Percentiles rank a stretch among this genome's conserved stretches.
Evolutionary conservation across 2,888 invertebrate species (phyloP).

Genomic region (Cylindroiulus punctatus): DNA sequence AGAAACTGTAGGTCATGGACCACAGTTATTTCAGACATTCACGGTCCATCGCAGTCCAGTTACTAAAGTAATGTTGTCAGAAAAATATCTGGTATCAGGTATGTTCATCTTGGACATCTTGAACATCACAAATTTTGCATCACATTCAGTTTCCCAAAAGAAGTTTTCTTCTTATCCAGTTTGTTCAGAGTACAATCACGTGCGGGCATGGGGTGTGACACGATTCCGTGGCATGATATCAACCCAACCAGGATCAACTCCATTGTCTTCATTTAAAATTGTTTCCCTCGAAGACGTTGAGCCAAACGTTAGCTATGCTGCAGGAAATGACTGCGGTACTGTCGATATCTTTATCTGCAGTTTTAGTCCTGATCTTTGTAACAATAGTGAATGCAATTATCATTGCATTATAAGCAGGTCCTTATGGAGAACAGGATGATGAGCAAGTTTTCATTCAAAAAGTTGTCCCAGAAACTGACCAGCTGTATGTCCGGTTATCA

Average conservation of each 20-base stretch:
- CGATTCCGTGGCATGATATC: constrained; percentile 98
- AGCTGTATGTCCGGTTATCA: constrained; percentile 90
- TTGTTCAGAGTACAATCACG: constrained; percentile 98
- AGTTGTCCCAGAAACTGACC: constrained; percentile 96
- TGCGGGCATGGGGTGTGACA: constrained; percentile 96
- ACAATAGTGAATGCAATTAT: not conserved
- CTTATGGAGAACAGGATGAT: constrained; percentile 97
- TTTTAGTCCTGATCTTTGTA: constrained; percentile 44
- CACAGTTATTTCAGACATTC: constrained; percentile 97
- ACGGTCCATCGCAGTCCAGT: constrained; percentile 97
- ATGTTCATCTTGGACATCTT: not conserved
- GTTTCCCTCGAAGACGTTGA: constrained; percentile 78
- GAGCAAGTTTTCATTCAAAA: constrained; percentile 98
- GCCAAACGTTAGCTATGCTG: constrained; percentile 66
- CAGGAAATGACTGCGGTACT: constrained; percentile 76
- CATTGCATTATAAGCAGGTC: constrained; percentile 71
- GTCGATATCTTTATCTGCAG: constrained; percentile 43
- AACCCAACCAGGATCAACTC: constrained; percentile 97
- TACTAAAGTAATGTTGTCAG: constrained; percentile 92
- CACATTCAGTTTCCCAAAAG: not conserved
- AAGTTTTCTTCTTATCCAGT: constrained; percentile 63
- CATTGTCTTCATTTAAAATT: constrained; percentile 96
- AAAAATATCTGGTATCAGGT: constrained; percentile 88
- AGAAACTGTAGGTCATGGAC: constrained; percentile 97
- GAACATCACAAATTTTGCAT: not conserved